A percentile compares a stretch with the other conserved stretches of the same genome.
phyloP scores from a whole-genome alignment of 2,113 vertebrate genomes.

The Hipposideros armiger region DNA sequence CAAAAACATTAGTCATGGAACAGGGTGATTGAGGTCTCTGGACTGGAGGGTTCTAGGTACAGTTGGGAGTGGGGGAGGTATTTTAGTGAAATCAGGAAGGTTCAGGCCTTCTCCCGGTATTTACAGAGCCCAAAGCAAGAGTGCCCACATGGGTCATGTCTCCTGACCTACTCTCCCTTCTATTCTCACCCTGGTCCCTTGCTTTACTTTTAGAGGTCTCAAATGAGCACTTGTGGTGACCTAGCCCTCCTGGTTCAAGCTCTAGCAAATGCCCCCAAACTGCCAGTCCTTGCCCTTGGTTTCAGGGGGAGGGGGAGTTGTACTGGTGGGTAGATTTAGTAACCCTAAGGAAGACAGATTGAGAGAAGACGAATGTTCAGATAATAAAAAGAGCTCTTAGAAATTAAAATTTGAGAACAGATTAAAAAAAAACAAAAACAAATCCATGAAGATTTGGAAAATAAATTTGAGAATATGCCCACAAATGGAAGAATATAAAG shows the following conservation, averaged over 20 bases:
- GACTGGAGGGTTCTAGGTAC: background rate
- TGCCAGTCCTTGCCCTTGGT: background rate
- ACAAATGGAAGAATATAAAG: background rate
- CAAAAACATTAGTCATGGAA: background rate
- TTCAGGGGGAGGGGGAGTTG: background rate
- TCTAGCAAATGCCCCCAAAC: background rate
- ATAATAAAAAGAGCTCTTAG: background rate
- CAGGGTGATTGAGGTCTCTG: background rate
- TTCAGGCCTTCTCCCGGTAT: background rate
- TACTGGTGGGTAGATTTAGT: background rate
- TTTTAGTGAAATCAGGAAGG: background rate
- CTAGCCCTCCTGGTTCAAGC: background rate
- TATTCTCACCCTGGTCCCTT: background rate
- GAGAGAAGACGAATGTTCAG: background rate
- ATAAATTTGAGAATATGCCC: background rate
- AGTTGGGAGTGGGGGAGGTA: background rate
- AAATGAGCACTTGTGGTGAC: background rate
- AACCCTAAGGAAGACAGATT: background rate
- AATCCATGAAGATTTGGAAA: background rate
- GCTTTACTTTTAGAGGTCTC: background rate
- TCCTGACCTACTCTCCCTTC: background rate
- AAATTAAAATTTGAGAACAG: background rate
- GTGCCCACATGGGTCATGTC: accelerated
- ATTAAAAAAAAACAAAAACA: background rate
- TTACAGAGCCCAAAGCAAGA: background rate